Base-by-base conservation (phyloP, 1,140 invertebrate species). In the Drosophila ficusphila region DNA sequence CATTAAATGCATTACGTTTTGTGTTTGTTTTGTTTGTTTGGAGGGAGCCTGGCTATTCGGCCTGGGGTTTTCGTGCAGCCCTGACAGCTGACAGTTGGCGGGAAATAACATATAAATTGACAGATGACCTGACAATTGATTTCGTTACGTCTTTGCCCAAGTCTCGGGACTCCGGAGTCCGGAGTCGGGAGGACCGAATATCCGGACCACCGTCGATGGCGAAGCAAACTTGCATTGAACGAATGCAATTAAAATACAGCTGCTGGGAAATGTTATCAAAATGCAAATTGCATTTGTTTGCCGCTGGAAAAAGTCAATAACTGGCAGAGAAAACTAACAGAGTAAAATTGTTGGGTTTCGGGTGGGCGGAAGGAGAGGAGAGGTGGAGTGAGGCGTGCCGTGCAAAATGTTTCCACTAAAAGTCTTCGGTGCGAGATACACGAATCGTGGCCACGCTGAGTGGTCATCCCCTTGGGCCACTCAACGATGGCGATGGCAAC, bases 81-180 rank as follows among this genome's bases (percentile, higher is more conserved):
- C 48, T 48, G 82, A 86, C 82, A 78, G 69, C 77, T 82, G 82
- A 82, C 82, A 64, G 82, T 58, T 67, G 82, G 73, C 79, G 69
- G 68, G 51, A 77, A 76, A 81, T 71, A 88, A 82, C 82, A 88
- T 88, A 78, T 79, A 88, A 89, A 83, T 88, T 88, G 82, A 88
- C 82, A 88, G 82, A 88, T 88, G 82, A 88, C 64, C 82, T 88
- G 83, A 89, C 82, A 88, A 88, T 88, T 88, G 82, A 89, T 88
- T 86, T 86, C 68, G 67, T 49, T 58, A 46, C 60, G 70, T 73
- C 72, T 75, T 70, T 72, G 16, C 19, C 53, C 58, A 11, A 2
- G 12, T 3, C 38, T n/a, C 18, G 18, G 42, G 44, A 44, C 52
- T 53, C 31, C 25, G 16, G 27, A 47, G 21, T 33, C 31, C 60